These are phyloP conservation scores for Aphaenogaster rudis DNA, from an alignment of 1,140 invertebrate species.

Conservation along the genomic window DNA sequence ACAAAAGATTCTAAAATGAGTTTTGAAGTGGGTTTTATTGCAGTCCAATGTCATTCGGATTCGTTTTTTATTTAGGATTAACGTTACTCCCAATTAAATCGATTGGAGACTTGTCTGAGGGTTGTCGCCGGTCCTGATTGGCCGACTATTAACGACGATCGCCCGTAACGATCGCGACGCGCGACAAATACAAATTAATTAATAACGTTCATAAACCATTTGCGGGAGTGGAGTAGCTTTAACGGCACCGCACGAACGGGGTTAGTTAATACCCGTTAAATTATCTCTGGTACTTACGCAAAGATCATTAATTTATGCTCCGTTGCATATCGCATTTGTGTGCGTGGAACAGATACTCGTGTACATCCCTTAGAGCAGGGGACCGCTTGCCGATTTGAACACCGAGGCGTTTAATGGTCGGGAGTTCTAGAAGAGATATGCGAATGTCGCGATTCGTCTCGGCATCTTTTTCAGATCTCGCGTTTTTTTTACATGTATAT, in stretches of 20 bases:
- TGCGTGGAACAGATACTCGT: not conserved
- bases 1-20: conserved; percentile 6
- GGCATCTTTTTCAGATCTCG: not conserved
- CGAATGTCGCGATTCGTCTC: not conserved
- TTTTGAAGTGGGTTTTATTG: conserved; percentile 2
- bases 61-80: conserved; percentile 41
- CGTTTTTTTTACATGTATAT: not conserved
- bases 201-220: conserved; percentile 77
- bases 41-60: not conserved
- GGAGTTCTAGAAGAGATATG: not conserved
- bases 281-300: conserved; percentile 77
- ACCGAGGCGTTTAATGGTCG: not conserved
- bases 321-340: conserved; percentile 51
- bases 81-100: conserved; percentile 26
- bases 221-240: conserved; percentile 67
- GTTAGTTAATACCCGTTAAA: conserved; percentile 78
- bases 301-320: conserved; percentile 77
- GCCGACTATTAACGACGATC: conserved; percentile 72
- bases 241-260: conserved; percentile 61
- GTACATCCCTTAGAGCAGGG: not conserved
- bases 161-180: conserved; percentile 71
- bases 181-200: conserved; percentile 78
- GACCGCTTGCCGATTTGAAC: not conserved
- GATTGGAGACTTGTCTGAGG: conserved; percentile 55
- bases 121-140: conserved; percentile 65